Conservation (phyloP, 2,113 vertebrate species). For the Scopus umbretta region DNA sequence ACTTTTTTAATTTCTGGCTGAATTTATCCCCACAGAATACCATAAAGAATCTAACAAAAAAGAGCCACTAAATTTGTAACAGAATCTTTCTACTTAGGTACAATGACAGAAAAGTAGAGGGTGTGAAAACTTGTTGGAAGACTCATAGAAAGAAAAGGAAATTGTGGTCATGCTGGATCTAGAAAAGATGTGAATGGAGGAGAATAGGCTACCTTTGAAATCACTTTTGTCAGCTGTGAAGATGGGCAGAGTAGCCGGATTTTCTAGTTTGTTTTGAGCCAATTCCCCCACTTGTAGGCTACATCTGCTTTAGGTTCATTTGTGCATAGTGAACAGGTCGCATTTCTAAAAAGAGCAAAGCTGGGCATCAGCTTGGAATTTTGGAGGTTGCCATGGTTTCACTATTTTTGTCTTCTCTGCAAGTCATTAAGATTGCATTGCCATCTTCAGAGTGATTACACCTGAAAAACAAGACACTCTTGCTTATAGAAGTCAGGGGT, state of each 20-base stretch:
- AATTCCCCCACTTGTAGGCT: not conserved
- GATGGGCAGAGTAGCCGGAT: not conserved
- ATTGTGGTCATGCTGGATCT: not conserved
- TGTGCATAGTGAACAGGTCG: not conserved
- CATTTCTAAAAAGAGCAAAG: not conserved
- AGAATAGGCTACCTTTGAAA: not conserved
- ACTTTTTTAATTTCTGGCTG: not conserved
- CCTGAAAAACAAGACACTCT: not conserved
- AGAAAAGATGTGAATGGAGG: not conserved
- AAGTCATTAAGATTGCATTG: constrained; percentile 1
- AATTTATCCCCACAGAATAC: not conserved
- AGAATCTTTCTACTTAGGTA: not conserved
- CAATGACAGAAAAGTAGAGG: not conserved
- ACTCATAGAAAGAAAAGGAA: not conserved
- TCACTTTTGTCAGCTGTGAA: not conserved
- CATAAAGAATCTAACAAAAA: not conserved
- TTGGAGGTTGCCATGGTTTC: constrained; percentile 54
- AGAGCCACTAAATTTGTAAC: not conserved
- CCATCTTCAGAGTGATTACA: not conserved
- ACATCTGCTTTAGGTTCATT: not conserved
- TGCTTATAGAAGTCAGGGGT: not conserved
- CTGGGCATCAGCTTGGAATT: not conserved
- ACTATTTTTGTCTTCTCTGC: constrained; percentile 19
- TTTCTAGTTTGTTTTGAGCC: not conserved
- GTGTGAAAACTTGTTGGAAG: not conserved